These are phyloP conservation scores for Esox masquinongy DNA, from an alignment of 2,797 vertebrate species.

Conservation along the genomic window DNA sequence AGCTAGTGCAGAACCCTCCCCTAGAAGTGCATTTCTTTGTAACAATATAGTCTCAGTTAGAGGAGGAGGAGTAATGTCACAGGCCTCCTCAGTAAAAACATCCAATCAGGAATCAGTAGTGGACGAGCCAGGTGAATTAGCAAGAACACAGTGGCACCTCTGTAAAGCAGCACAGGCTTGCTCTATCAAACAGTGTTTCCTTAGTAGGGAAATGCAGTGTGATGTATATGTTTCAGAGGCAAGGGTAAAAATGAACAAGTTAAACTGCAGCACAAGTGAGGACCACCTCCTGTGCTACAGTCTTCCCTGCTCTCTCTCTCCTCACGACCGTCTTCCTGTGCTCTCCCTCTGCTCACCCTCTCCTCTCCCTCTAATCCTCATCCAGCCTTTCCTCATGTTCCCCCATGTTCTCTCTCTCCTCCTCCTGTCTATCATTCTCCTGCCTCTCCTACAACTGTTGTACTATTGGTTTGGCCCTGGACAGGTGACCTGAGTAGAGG, in stretches of 20 bases:
- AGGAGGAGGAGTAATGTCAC: conserved; percentile 2
- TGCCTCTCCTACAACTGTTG: conserved; percentile 9
- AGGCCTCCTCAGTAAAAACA: conserved; percentile 17
- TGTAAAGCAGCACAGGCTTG: conserved; percentile 66
- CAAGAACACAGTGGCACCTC: conserved; percentile 61
- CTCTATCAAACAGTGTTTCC: conserved; percentile 66
- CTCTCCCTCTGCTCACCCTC: not conserved
- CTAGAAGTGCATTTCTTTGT: not conserved
- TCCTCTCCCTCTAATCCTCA: not conserved
- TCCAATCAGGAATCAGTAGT: conserved; percentile 17
- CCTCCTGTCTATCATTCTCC: conserved; percentile 5
- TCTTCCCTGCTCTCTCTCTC: conserved; percentile 13
- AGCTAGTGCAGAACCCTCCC: not conserved
- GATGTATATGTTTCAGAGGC: conserved; percentile 46
- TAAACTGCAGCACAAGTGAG: conserved; percentile 25
- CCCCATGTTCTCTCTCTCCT: not conserved
- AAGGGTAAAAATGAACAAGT: conserved; percentile 27
- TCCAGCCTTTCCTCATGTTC: not conserved
- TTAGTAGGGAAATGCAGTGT: conserved; percentile 35
- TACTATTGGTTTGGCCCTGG: conserved; percentile 15
- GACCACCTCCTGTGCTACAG: not conserved
- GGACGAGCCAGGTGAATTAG: conserved; percentile 42
- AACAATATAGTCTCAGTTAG: conserved; percentile 15
- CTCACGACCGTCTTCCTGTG: not conserved
- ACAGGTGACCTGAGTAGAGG: conserved; percentile 23